Evolutionary conservation across 2,797 vertebrate genomes (phyloP).

Genomic region (Enteromius thamalakanensis): DNA sequence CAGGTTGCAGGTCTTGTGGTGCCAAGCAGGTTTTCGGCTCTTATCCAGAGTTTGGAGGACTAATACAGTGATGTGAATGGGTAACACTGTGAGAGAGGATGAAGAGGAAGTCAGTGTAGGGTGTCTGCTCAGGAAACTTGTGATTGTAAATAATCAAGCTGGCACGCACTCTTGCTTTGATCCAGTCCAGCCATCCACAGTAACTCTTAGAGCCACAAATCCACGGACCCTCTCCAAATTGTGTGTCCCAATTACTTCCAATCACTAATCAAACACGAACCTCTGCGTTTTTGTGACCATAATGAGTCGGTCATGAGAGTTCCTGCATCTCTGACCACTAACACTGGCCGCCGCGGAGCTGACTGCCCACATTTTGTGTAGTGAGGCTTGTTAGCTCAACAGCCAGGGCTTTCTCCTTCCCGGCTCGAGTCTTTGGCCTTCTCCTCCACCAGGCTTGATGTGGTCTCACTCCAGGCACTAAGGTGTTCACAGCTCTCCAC

Average conservation of each 20-base stretch:
- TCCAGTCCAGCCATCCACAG: constrained; percentile 65
- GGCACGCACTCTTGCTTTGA: constrained; percentile 63
- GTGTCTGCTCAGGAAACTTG: constrained; percentile 60
- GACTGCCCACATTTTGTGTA: constrained; percentile 68
- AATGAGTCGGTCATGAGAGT: constrained; percentile 50
- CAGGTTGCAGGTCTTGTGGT: constrained; percentile 36
- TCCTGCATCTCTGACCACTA: constrained; percentile 58
- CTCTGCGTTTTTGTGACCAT: constrained; percentile 35
- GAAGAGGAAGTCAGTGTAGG: constrained; percentile 67
- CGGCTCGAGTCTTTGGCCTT: constrained; percentile 67
- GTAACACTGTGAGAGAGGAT: constrained; percentile 61
- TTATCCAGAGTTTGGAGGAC: constrained; percentile 36
- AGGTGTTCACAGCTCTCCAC: constrained; percentile 65
- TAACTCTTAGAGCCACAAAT: constrained; percentile 47
- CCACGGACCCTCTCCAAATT: constrained; percentile 47
- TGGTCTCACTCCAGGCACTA: constrained; percentile 66
- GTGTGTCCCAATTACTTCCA: constrained; percentile 62
- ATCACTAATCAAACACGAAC: constrained; percentile 64
- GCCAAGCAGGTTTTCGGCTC: constrained; percentile 43
- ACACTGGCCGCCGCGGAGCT: constrained; percentile 64
- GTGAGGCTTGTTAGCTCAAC: constrained; percentile 69
- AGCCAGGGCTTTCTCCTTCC: constrained; percentile 63
- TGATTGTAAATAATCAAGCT: constrained; percentile 64
- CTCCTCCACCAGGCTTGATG: constrained; percentile 70
- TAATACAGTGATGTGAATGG: constrained; percentile 67